Base-by-base conservation (phyloP, 2,888 invertebrate species). In the Acronicta aceris region DNA sequence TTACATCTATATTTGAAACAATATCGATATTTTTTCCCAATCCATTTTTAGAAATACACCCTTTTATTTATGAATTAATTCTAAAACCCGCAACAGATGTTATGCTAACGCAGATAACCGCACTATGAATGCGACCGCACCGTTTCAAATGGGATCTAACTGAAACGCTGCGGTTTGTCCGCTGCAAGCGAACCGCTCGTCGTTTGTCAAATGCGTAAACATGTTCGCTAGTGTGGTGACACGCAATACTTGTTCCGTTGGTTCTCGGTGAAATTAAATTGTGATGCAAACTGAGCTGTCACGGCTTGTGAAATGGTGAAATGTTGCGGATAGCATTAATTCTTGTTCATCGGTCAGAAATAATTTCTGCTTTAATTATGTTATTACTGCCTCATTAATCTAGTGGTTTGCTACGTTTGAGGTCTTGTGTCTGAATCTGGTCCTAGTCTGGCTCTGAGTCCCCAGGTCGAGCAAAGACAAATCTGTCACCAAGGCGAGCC, bases 111-210 rank as follows among this genome's bases (percentile, higher is more conserved):
- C 59, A 64, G 55, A 56, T 63, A 72, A 78, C 75, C 67, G 59
- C 71, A 72, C 57, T 72, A 65, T 62, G 62, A 64, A 71, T 68
- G 52, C 52, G 53, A 75, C 78, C 76, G 76, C 78, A 75, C 67
- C 72, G 65, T 74, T 74, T 52, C 74, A 70, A 73, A 54, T 70
- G 38, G 59, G 60, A 65, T 81, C 76, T 78, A 79, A 81, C 82
- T 82, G 81, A 83, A 85, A 80, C 56, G 71, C 64, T 83, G 86
- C 70, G 85, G 85, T 85, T 59, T 62, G 76, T 55, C 56, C 51
- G 56, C 59, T 45, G 63, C 51, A 52, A 65, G 64, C 61, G 67
- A 63, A 69, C 73, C 77, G 74, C 75, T 71, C 72, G 70, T 70
- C 62, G 57, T 65, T 76, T 80, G 76, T 75, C 79, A 80, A 76